phyloP scores from a whole-genome alignment of 2,888 invertebrate species.

The Acanthoscelides obtectus region DNA sequence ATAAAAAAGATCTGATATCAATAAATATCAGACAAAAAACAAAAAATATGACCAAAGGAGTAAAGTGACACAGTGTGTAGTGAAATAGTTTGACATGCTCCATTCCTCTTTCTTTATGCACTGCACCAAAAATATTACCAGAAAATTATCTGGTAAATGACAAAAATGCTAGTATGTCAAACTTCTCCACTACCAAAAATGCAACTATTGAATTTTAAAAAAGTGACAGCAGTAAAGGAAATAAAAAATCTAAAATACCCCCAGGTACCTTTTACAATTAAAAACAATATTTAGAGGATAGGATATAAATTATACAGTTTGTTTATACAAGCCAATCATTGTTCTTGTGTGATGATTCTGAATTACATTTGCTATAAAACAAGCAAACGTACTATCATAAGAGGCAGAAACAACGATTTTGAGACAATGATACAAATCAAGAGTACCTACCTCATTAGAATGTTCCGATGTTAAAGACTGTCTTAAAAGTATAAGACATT shows the following conservation, averaged over 20 bases:
- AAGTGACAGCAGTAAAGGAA: background rate
- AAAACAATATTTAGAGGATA: background rate
- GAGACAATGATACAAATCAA: background rate
- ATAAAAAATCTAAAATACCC: no score
- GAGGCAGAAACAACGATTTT: background rate
- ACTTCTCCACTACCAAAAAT: background rate
- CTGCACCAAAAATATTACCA: background rate
- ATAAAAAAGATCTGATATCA: background rate
- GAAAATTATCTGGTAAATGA: background rate
- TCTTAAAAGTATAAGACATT: no score
- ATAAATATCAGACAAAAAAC: background rate
- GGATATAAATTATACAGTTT: background rate
- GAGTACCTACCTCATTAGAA: no score
- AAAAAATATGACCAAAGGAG: background rate
- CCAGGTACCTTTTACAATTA: no score
- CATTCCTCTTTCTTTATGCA: background rate
- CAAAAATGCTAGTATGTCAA: background rate
- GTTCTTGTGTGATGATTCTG: background rate
- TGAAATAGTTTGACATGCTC: background rate
- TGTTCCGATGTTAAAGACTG: no score
- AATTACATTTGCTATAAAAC: background rate
- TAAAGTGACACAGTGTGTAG: background rate
- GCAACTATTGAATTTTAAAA: background rate
- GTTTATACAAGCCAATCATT: background rate
- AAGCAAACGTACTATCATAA: background rate